A percentile compares a stretch with the other conserved stretches of the same genome.
These are phyloP conservation scores for Caenorhabditis afra DNA, from an alignment of 2,888 invertebrate species.

Conservation along the genomic window DNA sequence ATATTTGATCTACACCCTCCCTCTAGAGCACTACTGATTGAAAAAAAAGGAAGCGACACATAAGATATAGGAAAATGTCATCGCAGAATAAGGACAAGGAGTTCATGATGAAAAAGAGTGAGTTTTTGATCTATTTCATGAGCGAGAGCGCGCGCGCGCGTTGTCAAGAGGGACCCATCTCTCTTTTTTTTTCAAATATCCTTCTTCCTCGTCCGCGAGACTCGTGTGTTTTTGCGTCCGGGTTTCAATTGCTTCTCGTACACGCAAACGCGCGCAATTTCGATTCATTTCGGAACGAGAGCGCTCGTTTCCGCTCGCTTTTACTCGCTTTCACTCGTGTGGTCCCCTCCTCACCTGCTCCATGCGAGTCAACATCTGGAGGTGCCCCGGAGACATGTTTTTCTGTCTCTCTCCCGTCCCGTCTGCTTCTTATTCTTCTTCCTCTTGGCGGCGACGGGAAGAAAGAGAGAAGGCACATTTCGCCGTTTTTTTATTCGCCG, in stretches of 20 bases:
- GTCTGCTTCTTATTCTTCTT: not conserved
- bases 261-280: not conserved
- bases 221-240: too few species aligned
- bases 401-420: not conserved
- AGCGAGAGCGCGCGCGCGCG: too few species aligned
- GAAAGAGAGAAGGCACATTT: conserved; percentile 1
- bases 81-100: conserved; percentile 19
- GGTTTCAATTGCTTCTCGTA: not conserved
- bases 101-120: conserved; percentile 29
- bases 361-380: too few species aligned
- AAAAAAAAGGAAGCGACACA: too few species aligned
- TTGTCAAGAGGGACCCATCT: not conserved
- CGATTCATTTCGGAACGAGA: conserved; percentile 24
- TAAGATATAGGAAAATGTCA: too few species aligned
- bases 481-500: not conserved
- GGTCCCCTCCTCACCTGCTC: conserved; percentile 3
- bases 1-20: conserved; percentile 35
- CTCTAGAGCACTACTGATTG: too few species aligned
- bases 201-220: too few species aligned
- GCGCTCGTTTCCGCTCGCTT: not conserved
- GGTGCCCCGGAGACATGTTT: not conserved
- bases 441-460: not conserved
- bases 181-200: not conserved
- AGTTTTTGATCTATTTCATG: conserved; percentile 31
- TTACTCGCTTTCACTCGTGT: too few species aligned